Evolutionary conservation across 2,113 vertebrate species (phyloP), one percentile per base, ranked within the genome.

Genomic region (Panthera leo): DNA sequence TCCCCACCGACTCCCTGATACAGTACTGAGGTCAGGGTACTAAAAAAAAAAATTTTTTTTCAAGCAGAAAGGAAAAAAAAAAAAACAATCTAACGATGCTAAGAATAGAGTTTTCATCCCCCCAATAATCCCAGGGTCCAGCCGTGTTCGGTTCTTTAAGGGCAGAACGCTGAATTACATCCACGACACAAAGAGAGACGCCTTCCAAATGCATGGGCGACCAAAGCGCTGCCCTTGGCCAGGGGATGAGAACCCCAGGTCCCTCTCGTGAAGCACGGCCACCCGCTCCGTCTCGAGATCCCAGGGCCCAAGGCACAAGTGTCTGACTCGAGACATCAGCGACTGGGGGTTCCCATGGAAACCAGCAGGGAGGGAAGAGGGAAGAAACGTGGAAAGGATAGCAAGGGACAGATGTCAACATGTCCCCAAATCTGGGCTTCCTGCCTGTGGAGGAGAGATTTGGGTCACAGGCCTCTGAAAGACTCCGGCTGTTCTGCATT

Each of bases 281-380:
- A 55, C 51, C 55, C 51, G 78, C 39, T 73, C 45, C 53, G 27
- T 67, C 8, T 7, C 2, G 0, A 31, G 85, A 63, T 36, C 48
- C 27, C 21, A 13, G 11, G n/a, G 79, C 39, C 70, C 16, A 45
- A n/a, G 70, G 85, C 53, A 78, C 86, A 45, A 83, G 91, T 36
- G 45, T 84, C 79, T 29, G 61, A 85, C 82, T 80, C n/a, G 31
- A 25, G 79, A 53, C 75, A 63, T 53, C 7, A 75, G 85, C n/a
- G 4, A 0, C 18, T 1, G 11, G 61, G 25, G 9, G 95, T 97
- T 97, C 96, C 96, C 96, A 92, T 94, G 95, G 97, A 95, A 93
- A 97, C 92, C 76, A 39, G 2, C 19, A 19, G 42, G 13, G 18
- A 61, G 48, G 45, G 13, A 51, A 53, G 29, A 53, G 5, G 0